phyloP scores from a whole-genome alignment of 1,140 invertebrate genomes.

The Epicauta chinensis region DNA sequence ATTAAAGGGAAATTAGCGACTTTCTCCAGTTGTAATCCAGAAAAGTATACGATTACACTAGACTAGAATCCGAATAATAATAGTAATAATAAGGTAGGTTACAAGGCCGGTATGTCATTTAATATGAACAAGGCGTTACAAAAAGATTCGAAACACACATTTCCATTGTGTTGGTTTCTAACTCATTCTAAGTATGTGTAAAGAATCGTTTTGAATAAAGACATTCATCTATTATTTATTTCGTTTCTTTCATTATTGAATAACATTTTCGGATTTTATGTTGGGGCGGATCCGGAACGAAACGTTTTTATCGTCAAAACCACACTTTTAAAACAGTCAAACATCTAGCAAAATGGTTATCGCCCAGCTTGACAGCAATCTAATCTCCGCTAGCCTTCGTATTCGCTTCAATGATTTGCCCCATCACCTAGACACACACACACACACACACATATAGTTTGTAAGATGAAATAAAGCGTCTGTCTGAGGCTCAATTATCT shows the following conservation, averaged over 20 bases:
- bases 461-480: too few relatives aligned
- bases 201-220: constrained; percentile 17
- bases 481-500: too few relatives aligned
- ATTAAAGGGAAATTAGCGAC: too few relatives aligned
- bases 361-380: too few relatives aligned
- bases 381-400: too few relatives aligned
- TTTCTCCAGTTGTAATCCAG: too few relatives aligned
- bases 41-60: too few relatives aligned
- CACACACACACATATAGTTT: too few relatives aligned
- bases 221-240: constrained; percentile 15
- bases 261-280: constrained; percentile 3
- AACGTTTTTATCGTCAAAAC: constrained; percentile 14
- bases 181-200: constrained; percentile 3
- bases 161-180: not conserved
- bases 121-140: constrained; percentile 30
- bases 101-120: constrained; percentile 30
- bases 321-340: constrained; percentile 1
- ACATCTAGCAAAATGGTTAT: too few relatives aligned
- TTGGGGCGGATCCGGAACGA: constrained; percentile 14
- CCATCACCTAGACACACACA: too few relatives aligned
- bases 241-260: constrained; percentile 9
- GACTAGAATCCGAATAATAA: constrained; percentile 23
- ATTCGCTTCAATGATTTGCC: too few relatives aligned
- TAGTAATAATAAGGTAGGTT: constrained; percentile 29
- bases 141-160: constrained; percentile 23